phyloP scores from a whole-genome alignment of 1,140 invertebrate species.

The Cherax quadricarinatus region DNA sequence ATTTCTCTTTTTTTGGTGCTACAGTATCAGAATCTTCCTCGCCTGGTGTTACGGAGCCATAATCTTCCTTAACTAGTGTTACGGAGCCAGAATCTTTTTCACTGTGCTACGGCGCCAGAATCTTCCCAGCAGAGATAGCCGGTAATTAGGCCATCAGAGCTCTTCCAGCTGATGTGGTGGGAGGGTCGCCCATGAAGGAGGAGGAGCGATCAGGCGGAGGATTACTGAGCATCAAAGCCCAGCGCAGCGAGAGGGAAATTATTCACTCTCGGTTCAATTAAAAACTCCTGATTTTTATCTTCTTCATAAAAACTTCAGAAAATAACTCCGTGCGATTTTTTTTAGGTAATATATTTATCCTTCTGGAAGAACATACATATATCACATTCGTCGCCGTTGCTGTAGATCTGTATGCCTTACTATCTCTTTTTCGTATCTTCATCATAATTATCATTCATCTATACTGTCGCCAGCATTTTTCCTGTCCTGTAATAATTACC shows the following conservation, averaged over 20 bases:
- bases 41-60: not conserved
- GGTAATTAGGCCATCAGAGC: conserved; percentile 5
- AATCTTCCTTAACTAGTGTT: not conserved
- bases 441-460: no score
- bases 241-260: not conserved
- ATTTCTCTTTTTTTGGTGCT: no score
- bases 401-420: no score
- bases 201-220: not conserved
- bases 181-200: not conserved
- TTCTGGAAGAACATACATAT: not conserved
- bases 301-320: not conserved
- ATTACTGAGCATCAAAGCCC: conserved; percentile 14
- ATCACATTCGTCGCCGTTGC: no score
- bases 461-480: no score
- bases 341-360: not conserved
- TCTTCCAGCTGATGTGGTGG: not conserved
- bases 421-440: no score
- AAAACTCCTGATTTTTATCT: not conserved
- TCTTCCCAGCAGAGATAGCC: not conserved
- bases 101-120: not conserved
- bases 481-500: no score
- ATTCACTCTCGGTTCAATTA: conserved; percentile 1
- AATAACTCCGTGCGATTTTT: not conserved
- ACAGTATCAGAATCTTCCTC: not conserved
- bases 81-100: not conserved